Percentiles rank a stretch among this genome's conserved stretches.
Evolutionary conservation across 1,140 invertebrate genomes (phyloP).

Genomic region (Brevipalpus yothersi): DNA sequence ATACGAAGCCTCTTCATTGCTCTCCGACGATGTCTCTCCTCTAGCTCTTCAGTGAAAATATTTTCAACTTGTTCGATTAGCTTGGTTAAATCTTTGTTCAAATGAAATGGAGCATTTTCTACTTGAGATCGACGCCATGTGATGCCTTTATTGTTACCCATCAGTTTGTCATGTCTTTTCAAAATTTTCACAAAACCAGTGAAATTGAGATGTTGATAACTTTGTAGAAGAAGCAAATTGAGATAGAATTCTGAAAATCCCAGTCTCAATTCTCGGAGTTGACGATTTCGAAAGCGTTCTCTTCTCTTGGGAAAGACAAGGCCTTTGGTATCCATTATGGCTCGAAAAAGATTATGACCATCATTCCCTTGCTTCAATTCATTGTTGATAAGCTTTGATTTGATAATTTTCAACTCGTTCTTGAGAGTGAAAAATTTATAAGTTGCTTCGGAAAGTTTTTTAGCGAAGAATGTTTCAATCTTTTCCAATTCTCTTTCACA

Average conservation of each 20-base stretch:
- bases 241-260: constrained; percentile 99
- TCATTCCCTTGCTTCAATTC: constrained; percentile 4
- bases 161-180: constrained; percentile 96
- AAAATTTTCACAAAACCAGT: constrained; percentile 99
- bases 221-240: constrained; percentile 62
- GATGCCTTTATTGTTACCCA: constrained; percentile 16
- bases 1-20: constrained; percentile 92
- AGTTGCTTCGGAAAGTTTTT: constrained; percentile 90
- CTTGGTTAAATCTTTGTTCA: constrained; percentile 87
- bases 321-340: not conserved
- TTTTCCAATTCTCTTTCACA: constrained; percentile 85
- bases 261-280: constrained; percentile 78
- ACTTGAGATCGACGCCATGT: constrained; percentile 77
- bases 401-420: constrained; percentile 48
- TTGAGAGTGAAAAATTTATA: constrained; percentile 73
- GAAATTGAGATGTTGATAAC: constrained; percentile 67
- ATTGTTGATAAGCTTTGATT: constrained; percentile 10
- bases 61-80: constrained; percentile 80
- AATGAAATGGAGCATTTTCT: constrained; percentile 80
- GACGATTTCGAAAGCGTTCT: constrained; percentile 21
- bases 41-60: constrained; percentile 64
- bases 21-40: constrained; percentile 77
- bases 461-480: constrained; percentile 81
- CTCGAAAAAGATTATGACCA: not conserved
- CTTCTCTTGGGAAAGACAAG: constrained; percentile 2